These are phyloP conservation scores for Teinopalpus imperialis DNA, from an alignment of 2,888 invertebrate species.

Conservation along the genomic window DNA sequence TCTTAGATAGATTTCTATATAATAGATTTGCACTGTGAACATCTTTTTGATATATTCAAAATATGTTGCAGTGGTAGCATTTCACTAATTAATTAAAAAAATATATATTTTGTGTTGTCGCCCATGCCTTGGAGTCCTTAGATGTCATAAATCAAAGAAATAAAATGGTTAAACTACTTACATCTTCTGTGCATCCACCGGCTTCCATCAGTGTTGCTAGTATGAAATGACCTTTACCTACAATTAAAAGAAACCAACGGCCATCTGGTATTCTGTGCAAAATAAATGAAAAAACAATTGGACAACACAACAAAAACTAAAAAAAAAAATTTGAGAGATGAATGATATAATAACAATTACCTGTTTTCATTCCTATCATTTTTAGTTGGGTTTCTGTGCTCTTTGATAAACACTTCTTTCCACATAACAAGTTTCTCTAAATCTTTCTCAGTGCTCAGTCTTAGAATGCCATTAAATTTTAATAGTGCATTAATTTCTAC, in stretches of 20 bases:
- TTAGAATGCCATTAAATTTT: slow-evolving; percentile 87
- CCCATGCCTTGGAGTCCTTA: too few species aligned
- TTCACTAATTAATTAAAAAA: too few species aligned
- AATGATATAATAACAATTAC: slow-evolving; percentile 39
- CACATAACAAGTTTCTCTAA: slow-evolving; percentile 88
- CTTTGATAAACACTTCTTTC: slow-evolving; percentile 87
- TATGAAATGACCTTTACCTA: slow-evolving; percentile 87
- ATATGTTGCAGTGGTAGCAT: too few species aligned
- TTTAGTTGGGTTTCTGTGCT: slow-evolving; percentile 57
- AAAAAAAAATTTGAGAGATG: slow-evolving; percentile 4
- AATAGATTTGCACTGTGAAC: too few species aligned
- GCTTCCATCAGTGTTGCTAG: slow-evolving; percentile 88
- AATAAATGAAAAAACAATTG: slow-evolving; percentile 21
- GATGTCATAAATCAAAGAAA: too few species aligned
- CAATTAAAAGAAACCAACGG: slow-evolving; percentile 87
- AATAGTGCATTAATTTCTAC: slow-evolving; percentile 89
- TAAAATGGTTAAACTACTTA: slow-evolving; percentile 41
- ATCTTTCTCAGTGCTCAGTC: slow-evolving; percentile 84
- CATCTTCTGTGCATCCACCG: slow-evolving; percentile 87
- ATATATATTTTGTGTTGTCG: too few species aligned
- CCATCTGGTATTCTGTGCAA: slow-evolving; percentile 79
- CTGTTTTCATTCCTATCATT: slow-evolving; percentile 58
- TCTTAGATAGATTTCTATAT: too few species aligned
- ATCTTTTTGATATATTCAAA: too few species aligned
- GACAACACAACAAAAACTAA: slow-evolving; percentile 13